phyloP scores from a whole-genome alignment of 2,797 vertebrate species.

The Cheracebus regulus region DNA sequence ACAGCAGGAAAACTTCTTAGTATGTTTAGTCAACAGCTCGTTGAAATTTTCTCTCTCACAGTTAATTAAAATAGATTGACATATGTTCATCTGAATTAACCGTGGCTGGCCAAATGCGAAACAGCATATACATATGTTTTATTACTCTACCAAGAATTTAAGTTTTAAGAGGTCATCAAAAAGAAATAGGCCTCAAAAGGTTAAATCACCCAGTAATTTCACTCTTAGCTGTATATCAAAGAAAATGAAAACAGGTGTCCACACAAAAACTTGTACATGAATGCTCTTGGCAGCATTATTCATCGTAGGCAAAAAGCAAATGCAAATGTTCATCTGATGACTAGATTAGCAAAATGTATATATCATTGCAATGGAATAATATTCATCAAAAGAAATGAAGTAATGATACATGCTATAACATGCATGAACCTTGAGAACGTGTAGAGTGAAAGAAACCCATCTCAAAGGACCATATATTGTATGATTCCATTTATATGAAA shows the following conservation, averaged over 20 bases:
- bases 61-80: slow-evolving; percentile 33
- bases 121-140: neutral
- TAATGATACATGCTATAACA: neutral
- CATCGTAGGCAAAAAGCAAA: neutral
- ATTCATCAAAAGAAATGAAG: neutral
- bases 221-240: neutral
- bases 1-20: neutral
- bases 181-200: neutral
- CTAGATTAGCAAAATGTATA: neutral
- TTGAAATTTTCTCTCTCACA: slow-evolving; percentile 44
- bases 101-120: neutral
- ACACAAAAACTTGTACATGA: neutral
- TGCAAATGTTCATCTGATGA: neutral
- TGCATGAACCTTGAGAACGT: neutral
- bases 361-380: neutral
- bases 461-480: neutral
- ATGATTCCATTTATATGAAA: neutral
- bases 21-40: slow-evolving; percentile 20
- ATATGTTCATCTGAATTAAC: slow-evolving; percentile 36
- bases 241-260: neutral
- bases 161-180: slow-evolving; percentile 18
- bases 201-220: slow-evolving; percentile 22
- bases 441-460: neutral
- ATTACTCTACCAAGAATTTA: slow-evolving; percentile 9
- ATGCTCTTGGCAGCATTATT: neutral